Evolutionary conservation across 2,113 vertebrate genomes (phyloP), one percentile per base, ranked within the genome.

Genomic region (Casuarius casuarius): DNA sequence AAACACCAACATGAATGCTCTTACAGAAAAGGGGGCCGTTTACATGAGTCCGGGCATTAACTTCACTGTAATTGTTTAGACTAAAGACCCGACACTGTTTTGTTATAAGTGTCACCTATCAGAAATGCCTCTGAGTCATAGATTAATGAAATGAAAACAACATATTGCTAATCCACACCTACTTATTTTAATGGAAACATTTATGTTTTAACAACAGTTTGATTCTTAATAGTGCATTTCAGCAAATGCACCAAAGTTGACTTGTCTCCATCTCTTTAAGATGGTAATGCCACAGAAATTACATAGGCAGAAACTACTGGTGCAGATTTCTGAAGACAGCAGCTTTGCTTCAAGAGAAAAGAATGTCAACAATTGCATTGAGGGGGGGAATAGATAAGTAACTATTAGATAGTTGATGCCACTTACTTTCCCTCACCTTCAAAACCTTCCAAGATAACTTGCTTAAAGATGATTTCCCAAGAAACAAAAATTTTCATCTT

Each of bases 151-250:
- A 77, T 6, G 44, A 85, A 82, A 80, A 58, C 33, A 49, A 40
- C 28, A 17, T 38, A 11, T 0, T 61, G 10, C 25, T 49, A 7
- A 6, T n/a, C 19, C 23, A 5, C 2, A 2, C 4, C 79, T 58
- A 71, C 18, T 5, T 65, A 75, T 49, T 84, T 49, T 22, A 68
- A 51, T 9, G 72, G 62, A 10, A 65, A 4, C 2, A 0, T 8
- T 63, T 65, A 52, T 48, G 26, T 58, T 58, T 84, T 10, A 84
- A 65, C 51, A 90, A 18, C 54, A 17, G 1, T n/a, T 17, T 3
- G 0, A 25, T 33, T 84, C 42, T 40, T n/a, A 76, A 7, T 11
- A 49, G 10, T 26, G 25, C 59, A 26, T 52, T 89, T 82, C 6
- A 70, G 4, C 23, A 87, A 66, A 9, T 23, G 14, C 48, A 83